These are phyloP conservation scores for Ectobius pallidus DNA, from an alignment of 2,888 invertebrate species.

Conservation along the genomic window DNA sequence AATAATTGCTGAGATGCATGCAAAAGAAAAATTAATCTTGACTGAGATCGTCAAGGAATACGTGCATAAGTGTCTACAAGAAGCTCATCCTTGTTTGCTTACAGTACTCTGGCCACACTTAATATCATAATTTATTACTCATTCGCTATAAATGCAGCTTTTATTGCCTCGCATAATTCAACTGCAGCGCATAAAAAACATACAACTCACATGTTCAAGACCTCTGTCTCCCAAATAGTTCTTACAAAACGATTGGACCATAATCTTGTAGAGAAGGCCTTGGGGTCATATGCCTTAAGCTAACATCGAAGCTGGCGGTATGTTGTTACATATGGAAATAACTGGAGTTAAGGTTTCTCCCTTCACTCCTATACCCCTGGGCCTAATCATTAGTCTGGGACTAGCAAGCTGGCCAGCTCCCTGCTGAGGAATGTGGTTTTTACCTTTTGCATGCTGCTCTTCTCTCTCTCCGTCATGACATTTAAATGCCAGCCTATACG, in stretches of 20 bases:
- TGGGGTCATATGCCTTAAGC: not conserved
- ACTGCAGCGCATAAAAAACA: not conserved
- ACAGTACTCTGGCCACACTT: too few relatives aligned
- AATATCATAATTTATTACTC: not conserved
- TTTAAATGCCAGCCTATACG: not conserved
- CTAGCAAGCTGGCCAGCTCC: not conserved
- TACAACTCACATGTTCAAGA: too few relatives aligned
- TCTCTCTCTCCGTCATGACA: not conserved
- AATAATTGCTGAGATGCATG: too few relatives aligned
- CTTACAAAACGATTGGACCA: not conserved
- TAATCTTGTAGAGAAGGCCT: not conserved
- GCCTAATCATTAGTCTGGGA: not conserved
- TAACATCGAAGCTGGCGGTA: not conserved
- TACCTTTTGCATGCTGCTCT: not conserved
- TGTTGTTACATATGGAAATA: constrained; percentile 20
- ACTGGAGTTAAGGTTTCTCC: not conserved
- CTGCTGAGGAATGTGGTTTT: constrained; percentile 4
- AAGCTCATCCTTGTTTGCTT: too few relatives aligned
- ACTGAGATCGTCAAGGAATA: too few relatives aligned
- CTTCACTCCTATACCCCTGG: too few relatives aligned
- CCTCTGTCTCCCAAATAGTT: too few relatives aligned
- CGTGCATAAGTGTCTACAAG: too few relatives aligned
- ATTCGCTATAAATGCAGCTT: not conserved
- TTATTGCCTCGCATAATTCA: not conserved
- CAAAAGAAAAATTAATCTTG: too few relatives aligned